Evolutionary conservation across 2,888 invertebrate genomes (phyloP), one percentile per base, ranked within the genome.

Genomic region (Cataglyphis albicans): DNA sequence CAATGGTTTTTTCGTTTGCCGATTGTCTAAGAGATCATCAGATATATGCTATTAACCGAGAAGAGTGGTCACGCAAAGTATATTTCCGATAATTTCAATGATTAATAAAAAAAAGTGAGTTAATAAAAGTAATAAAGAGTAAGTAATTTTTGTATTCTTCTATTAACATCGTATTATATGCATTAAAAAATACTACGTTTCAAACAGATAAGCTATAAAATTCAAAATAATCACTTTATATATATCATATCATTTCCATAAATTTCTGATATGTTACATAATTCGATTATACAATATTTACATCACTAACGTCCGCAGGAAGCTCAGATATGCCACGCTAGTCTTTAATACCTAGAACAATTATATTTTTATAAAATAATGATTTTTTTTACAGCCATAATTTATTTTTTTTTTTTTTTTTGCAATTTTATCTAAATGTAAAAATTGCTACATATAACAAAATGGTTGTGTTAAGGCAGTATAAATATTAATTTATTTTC

Each of bases 311-410:
- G 89, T 88, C n/a, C 87, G 84, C 6, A 91, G 81, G 6, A 91
- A 83, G 76, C 88, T 91, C n/a, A 91, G 84, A 21, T 91, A 91
- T 0, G 87, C 87, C 6, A 90, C 12, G 18, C 90, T 85, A 38
- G 91, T 84, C 67, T 91, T 91, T 3, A 91, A 63, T 10, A 91
- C 74, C 90, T 91, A 48, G 38, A 87, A 85, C 35, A 7, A 73
- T 0, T 32, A 57, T 21, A 29, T 52, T 44, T 44, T 44, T 52
- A n/a, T 59, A 59, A 78, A 35, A 32, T 67, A 52, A 52, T 52
- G 0, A 29, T 38, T 25, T 25, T 12, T 38, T 1, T 38, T 21
- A 3, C 52, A n/a, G 1, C 1, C 1, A 4, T 55, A 41, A n/a
- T 48, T 48, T 35, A n/a, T 6, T 12, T 5, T 21, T 35, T 35